A percentile compares a stretch with the other conserved stretches of the same genome.
phyloP scores from a whole-genome alignment of 2,797 vertebrate genomes.

The Sebastes itinus region DNA sequence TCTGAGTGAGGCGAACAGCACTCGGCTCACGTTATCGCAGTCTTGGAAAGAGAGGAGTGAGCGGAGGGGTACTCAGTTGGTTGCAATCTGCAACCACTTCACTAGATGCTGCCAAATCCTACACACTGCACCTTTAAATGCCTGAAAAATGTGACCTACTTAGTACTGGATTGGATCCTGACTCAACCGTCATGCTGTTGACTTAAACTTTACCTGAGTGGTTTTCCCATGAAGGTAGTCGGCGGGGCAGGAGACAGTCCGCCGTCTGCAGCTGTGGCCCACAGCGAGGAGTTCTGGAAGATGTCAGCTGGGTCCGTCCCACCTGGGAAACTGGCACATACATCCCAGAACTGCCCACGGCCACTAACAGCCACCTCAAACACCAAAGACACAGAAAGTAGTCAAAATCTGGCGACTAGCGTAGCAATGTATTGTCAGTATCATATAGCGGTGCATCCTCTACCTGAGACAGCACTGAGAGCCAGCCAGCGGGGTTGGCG shows the following conservation, averaged over 20 bases:
- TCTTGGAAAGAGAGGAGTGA: no score
- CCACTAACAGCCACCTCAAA: conserved; percentile 80
- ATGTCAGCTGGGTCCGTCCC: conserved; percentile 80
- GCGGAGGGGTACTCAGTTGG: no score
- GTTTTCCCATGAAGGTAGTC: conserved; percentile 74
- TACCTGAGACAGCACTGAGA: conserved; percentile 82
- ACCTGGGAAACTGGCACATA: conserved; percentile 84
- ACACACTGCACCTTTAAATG: not conserved
- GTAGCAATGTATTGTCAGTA: not conserved
- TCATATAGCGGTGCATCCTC: not conserved
- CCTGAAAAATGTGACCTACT: not conserved
- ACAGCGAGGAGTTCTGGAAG: conserved; percentile 77
- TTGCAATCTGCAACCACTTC: no score
- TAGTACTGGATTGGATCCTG: not conserved
- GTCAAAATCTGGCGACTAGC: not conserved
- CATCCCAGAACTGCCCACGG: conserved; percentile 84
- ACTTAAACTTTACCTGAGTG: conserved; percentile 60
- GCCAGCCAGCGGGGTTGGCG: conserved; percentile 81
- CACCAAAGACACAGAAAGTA: conserved; percentile 3
- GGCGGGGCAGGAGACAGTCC: conserved; percentile 66
- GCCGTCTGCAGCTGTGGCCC: conserved; percentile 72
- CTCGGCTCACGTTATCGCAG: no score
- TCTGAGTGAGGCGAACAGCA: no score
- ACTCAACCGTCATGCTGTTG: not conserved
- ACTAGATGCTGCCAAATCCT: no score